A percentile compares a stretch with the other conserved stretches of the same genome.
These are phyloP conservation scores for Polietes domitor DNA, from an alignment of 2,888 invertebrate genomes.

Conservation along the genomic window DNA sequence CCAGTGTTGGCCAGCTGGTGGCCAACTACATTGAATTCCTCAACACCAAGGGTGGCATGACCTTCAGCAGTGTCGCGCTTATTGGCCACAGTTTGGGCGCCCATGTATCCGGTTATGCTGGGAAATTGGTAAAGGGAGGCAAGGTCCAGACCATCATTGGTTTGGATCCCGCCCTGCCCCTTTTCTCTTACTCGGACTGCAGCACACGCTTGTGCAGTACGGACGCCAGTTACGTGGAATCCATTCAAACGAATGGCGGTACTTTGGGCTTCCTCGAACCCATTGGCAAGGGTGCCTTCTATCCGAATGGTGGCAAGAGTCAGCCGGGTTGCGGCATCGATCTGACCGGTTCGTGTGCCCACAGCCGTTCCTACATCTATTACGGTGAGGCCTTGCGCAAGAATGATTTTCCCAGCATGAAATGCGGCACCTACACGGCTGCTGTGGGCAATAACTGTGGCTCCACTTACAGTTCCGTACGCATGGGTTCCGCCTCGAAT, in stretches of 20 bases:
- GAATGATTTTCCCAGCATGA: slow-evolving; percentile 72
- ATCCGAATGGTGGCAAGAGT: slow-evolving; percentile 82
- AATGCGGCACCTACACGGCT: slow-evolving; percentile 66
- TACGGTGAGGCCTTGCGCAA: slow-evolving; percentile 78
- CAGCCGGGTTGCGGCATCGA: slow-evolving; percentile 81
- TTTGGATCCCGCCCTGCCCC: slow-evolving; percentile 70
- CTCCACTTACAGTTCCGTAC: slow-evolving; percentile 57
- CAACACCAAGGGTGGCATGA: slow-evolving; percentile 81
- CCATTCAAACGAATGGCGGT: slow-evolving; percentile 73
- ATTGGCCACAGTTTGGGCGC: slow-evolving; percentile 84
- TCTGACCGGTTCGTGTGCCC: slow-evolving; percentile 78
- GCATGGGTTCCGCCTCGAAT: slow-evolving; percentile 71
- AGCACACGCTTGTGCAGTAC: slow-evolving; percentile 67
- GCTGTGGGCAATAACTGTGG: slow-evolving; percentile 68
- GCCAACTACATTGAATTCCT: slow-evolving; percentile 74
- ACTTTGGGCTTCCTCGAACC: slow-evolving; percentile 72
- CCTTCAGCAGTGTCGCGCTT: slow-evolving; percentile 80
- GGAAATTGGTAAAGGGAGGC: slow-evolving; percentile 82
- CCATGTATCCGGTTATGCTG: slow-evolving; percentile 83
- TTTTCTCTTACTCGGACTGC: slow-evolving; percentile 70
- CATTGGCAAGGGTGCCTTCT: slow-evolving; percentile 80
- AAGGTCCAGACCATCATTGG: slow-evolving; percentile 82
- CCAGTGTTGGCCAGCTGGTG: slow-evolving; percentile 68
- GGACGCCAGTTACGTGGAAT: slow-evolving; percentile 74
- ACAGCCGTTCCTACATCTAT: slow-evolving; percentile 78